These are phyloP conservation scores for Corythaixoides concolor DNA, from an alignment of 2,113 vertebrate genomes.

Conservation along the genomic window DNA sequence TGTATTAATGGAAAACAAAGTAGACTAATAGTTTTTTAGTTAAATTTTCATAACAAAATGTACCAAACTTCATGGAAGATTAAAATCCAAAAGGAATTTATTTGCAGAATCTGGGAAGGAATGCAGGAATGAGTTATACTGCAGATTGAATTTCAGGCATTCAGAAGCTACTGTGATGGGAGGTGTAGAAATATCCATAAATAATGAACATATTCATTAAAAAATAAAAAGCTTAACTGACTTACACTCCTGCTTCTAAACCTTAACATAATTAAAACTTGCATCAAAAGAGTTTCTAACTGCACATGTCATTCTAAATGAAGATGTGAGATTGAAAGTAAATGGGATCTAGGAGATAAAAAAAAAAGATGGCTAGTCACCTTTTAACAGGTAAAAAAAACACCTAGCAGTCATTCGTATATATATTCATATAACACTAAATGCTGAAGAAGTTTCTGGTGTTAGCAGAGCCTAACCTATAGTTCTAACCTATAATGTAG, in stretches of 20 bases:
- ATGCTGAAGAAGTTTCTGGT: not conserved
- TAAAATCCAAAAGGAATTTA: not conserved
- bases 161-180: not conserved
- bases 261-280: not conserved
- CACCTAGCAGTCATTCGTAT: not conserved
- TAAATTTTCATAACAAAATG: not conserved
- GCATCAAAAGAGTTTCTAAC: not conserved
- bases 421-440: not conserved
- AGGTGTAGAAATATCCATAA: not conserved
- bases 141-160: not conserved
- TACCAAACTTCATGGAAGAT: not conserved
- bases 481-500: not conserved
- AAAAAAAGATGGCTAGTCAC: not conserved
- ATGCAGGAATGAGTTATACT: not conserved
- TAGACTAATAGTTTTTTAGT: not conserved
- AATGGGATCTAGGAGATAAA: not conserved
- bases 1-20: not conserved
- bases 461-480: not conserved
- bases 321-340: not conserved
- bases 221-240: not conserved
- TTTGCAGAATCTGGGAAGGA: not conserved
- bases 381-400: not conserved
- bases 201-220: not conserved
- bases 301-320: not conserved
- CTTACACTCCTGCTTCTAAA: not conserved